phyloP scores from a whole-genome alignment of 2,113 vertebrate species.

The Fulmarus glacialis region DNA sequence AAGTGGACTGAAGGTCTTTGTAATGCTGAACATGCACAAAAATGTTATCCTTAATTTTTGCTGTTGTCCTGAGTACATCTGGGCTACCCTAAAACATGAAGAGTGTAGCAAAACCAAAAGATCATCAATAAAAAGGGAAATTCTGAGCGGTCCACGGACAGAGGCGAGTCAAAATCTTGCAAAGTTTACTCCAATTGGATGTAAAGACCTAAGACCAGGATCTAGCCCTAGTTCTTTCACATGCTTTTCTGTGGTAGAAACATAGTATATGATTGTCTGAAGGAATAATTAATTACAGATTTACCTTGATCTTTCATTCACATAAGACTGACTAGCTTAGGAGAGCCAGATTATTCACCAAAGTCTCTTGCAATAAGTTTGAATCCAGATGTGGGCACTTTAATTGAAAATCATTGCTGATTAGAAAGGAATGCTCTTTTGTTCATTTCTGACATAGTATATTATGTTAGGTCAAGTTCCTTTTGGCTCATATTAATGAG shows the following conservation, averaged over 20 bases:
- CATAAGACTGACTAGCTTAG: not conserved
- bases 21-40: not conserved
- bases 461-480: constrained; percentile 23
- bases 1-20: not conserved
- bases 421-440: not conserved
- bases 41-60: not conserved
- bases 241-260: not conserved
- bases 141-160: fast-evolving
- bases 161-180: not conserved
- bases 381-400: not conserved
- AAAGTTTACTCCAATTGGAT: not conserved
- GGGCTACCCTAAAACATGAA: not conserved
- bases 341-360: not conserved
- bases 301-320: not conserved
- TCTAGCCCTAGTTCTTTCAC: not conserved
- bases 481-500: constrained; percentile 15
- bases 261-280: not conserved
- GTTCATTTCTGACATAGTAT: not conserved
- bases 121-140: not conserved
- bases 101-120: not conserved
- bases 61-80: fast-evolving
- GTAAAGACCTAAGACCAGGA: not conserved
- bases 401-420: constrained; percentile 39
- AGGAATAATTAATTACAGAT: not conserved
- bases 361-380: not conserved